Conservation (phyloP, 2,797 vertebrate genomes). For the Mus caroli region DNA sequence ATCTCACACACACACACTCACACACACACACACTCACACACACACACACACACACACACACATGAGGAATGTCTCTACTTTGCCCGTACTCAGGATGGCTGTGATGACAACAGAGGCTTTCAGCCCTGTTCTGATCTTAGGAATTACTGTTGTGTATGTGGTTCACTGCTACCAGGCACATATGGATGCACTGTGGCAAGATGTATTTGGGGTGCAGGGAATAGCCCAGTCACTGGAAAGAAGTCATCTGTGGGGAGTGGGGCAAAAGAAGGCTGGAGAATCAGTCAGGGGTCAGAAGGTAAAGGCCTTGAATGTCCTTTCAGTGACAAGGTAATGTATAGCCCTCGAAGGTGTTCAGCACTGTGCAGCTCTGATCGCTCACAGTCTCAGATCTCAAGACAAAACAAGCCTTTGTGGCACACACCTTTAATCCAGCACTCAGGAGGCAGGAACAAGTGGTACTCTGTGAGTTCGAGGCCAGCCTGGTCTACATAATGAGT, state of each 20-base stretch:
- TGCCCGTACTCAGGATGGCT: not conserved
- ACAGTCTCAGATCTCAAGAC: too few relatives aligned
- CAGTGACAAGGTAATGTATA: not conserved
- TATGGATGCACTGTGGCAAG: fast-evolving
- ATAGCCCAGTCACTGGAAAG: not conserved
- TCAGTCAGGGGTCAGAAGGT: not conserved
- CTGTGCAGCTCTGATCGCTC: not conserved
- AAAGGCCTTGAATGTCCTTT: not conserved
- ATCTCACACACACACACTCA: not conserved
- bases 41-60: not conserved
- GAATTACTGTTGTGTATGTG: not conserved
- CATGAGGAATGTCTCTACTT: not conserved
- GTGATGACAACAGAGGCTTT: not conserved
- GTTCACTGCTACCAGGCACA: fast-evolving
- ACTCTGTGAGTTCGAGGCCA: not conserved
- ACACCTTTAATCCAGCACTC: not conserved
- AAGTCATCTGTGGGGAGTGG: fast-evolving
- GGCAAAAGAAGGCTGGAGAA: not conserved
- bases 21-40: not conserved
- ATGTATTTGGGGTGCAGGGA: not conserved
- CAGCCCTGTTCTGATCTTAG: not conserved
- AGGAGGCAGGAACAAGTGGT: not conserved
- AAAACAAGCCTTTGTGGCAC: not conserved
- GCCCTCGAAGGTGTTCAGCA: not conserved
- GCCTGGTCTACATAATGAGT: not conserved